Evolutionary conservation across 2,888 invertebrate genomes (phyloP).

Genomic region (Cephus pulcher): DNA sequence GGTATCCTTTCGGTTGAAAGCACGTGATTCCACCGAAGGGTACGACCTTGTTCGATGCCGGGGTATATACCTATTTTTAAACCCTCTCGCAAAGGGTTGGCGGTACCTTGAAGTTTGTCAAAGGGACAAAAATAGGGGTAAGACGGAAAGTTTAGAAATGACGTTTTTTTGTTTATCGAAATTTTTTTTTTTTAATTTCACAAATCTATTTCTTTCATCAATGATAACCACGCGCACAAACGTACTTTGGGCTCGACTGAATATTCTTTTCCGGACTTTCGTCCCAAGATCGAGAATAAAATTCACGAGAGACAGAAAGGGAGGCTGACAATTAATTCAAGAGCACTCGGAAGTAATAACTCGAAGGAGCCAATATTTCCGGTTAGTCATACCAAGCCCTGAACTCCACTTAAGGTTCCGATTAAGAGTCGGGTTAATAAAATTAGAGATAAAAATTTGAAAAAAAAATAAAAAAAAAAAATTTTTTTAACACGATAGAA

Average conservation of each 20-base stretch:
- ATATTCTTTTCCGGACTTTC: background rate
- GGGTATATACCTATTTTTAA: background rate
- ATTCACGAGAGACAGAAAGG: background rate
- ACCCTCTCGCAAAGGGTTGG: too few relatives aligned
- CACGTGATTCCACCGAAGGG: background rate
- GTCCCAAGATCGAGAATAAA: too few relatives aligned
- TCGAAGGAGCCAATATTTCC: background rate
- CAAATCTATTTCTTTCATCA: background rate
- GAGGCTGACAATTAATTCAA: background rate
- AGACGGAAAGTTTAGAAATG: too few relatives aligned
- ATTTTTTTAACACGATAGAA: fast-evolving
- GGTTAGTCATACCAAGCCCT: background rate
- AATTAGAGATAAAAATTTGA: too few relatives aligned
- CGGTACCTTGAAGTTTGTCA: background rate
- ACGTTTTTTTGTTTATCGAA: background rate
- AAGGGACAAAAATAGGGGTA: background rate
- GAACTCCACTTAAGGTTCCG: background rate
- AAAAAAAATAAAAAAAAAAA: too few relatives aligned
- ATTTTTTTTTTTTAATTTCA: background rate
- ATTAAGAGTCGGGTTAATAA: background rate
- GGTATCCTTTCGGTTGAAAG: background rate
- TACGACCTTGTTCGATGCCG: background rate
- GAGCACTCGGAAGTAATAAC: background rate
- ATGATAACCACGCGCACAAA: background rate
- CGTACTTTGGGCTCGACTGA: background rate